Percentiles rank a stretch among this genome's conserved stretches.
phyloP scores from a whole-genome alignment of 2,888 invertebrate species.

The Dryobotodes eremita region DNA sequence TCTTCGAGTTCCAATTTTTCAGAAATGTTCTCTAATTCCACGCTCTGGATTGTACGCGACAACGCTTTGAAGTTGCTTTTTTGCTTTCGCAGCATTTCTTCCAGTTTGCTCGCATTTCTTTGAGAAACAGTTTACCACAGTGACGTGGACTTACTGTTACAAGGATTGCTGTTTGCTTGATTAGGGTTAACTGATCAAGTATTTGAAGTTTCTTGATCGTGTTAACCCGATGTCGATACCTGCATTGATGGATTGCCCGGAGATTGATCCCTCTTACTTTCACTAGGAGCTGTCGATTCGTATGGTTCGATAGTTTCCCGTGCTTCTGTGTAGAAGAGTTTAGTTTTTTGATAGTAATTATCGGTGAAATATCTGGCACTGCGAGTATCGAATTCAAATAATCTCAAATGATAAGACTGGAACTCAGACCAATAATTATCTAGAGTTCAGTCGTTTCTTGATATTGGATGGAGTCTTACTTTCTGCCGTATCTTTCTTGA shows the following conservation, averaged over 20 bases:
- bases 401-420: not conserved
- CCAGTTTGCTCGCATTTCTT: not conserved
- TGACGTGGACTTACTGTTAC: not conserved
- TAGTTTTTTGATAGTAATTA: too few relatives aligned
- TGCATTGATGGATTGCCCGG: too few relatives aligned
- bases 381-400: not conserved
- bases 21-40: not conserved
- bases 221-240: too few relatives aligned
- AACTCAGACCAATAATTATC: conserved; percentile 2
- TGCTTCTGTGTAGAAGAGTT: conserved; percentile 2
- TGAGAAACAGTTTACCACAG: not conserved
- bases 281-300: not conserved
- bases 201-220: too few relatives aligned
- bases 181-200: not conserved
- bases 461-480: conserved; percentile 13
- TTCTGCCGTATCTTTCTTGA: conserved; percentile 15
- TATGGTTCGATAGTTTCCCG: not conserved
- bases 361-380: too few relatives aligned
- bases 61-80: not conserved
- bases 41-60: not conserved
- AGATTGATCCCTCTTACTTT: too few relatives aligned
- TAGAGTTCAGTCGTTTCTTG: conserved; percentile 12
- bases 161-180: not conserved
- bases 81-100: not conserved
- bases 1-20: conserved; percentile 23